Percentiles rank a stretch among this genome's conserved stretches.
phyloP scores from a whole-genome alignment of 2,113 vertebrate species.

The Leptodactylus fuscus region DNA sequence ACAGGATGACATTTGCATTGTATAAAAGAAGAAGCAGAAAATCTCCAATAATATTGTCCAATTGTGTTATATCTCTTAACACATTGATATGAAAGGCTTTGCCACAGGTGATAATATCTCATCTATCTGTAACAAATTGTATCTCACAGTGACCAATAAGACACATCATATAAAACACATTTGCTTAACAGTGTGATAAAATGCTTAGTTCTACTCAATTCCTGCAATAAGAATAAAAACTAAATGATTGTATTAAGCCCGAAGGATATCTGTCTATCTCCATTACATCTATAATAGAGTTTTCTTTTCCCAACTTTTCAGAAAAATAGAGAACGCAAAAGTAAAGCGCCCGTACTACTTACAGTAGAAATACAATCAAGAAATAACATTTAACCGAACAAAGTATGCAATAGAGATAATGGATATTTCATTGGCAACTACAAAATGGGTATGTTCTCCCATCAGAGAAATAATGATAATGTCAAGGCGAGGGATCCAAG shows the following conservation, averaged over 20 bases:
- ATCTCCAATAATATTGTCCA: neutral
- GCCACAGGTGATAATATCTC: neutral
- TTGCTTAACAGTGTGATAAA: constrained; percentile 1
- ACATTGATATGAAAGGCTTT: neutral
- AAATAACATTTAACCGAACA: neutral
- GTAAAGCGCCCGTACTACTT: neutral
- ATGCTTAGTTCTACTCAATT: neutral
- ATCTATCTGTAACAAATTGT: neutral
- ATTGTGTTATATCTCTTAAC: neutral
- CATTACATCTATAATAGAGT: constrained; percentile 12
- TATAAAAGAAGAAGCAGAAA: no score
- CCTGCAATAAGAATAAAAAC: neutral
- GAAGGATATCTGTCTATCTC: constrained; percentile 1
- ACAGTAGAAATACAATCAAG: neutral
- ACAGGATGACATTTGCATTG: no score
- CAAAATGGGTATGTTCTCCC: constrained; percentile 21
- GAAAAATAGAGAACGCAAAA: neutral
- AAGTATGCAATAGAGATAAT: constrained; percentile 31
- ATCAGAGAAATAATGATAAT: constrained; percentile 30
- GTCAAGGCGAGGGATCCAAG: neutral
- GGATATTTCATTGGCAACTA: constrained; percentile 22
- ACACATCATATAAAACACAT: constrained; percentile 3
- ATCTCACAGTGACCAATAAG: neutral
- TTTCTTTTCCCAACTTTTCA: constrained; percentile 1
- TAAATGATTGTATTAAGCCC: constrained; percentile 27